phyloP scores from a whole-genome alignment of 2,113 vertebrate genomes.

The Chlamydotis undulata region DNA sequence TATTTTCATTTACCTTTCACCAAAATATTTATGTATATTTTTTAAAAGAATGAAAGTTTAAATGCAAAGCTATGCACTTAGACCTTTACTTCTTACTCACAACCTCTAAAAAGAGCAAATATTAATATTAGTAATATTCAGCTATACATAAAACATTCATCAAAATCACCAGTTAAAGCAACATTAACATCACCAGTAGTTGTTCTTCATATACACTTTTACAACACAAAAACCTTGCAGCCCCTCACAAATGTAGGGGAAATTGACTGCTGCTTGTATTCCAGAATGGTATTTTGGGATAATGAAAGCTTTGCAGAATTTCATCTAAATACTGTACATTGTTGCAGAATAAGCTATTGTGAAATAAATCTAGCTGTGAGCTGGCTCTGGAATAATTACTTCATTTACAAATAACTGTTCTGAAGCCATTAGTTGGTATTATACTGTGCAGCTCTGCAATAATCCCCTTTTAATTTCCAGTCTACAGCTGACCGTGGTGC shows the following conservation, averaged over 20 bases:
- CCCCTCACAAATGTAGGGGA: background rate
- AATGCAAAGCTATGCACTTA: background rate
- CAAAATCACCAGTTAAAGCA: background rate
- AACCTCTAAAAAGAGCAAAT: background rate
- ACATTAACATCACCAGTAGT: background rate
- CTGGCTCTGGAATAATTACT: background rate
- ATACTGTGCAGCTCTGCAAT: background rate
- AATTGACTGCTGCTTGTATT: background rate
- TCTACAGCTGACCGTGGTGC: background rate
- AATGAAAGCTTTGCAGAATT: background rate
- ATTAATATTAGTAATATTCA: background rate
- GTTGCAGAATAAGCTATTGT: background rate
- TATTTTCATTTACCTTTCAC: background rate
- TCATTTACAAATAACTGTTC: background rate
- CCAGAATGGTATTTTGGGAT: background rate
- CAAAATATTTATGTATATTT: background rate
- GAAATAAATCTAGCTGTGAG: background rate
- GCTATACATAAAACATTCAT: background rate
- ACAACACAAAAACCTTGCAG: background rate
- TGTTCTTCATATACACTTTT: background rate
- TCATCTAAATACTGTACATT: background rate
- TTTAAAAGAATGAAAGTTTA: background rate
- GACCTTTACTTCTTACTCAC: background rate
- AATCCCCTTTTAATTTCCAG: background rate
- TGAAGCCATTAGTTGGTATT: conserved; percentile 1